These are phyloP conservation scores for Gyrodactylus bullatarudis DNA, from an alignment of 1,140 invertebrate species.

Conservation along the genomic window DNA sequence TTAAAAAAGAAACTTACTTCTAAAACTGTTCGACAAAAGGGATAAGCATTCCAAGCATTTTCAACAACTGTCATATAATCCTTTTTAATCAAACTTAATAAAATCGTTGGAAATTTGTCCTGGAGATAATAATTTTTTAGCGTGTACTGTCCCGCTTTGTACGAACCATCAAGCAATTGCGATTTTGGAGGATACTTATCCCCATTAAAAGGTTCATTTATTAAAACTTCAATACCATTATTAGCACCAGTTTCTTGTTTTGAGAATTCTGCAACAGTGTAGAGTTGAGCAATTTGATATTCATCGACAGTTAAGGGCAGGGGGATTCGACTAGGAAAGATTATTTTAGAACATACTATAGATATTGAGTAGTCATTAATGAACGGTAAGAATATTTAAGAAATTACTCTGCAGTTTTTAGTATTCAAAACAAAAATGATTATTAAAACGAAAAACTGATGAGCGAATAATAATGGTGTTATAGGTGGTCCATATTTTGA, in stretches of 20 bases:
- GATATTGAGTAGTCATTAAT: too few species aligned
- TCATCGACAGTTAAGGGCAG: conserved; percentile 28
- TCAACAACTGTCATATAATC: conserved; percentile 84
- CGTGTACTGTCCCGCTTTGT: conserved; percentile 54
- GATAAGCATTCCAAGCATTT: conserved; percentile 99
- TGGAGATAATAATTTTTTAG: conserved; percentile 98
- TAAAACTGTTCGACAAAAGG: conserved; percentile 85
- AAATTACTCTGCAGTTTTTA: too few species aligned
- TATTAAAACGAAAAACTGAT: too few species aligned
- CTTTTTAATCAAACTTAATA: conserved; percentile 65
- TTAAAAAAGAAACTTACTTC: conserved; percentile 21
- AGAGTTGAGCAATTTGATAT: conserved; percentile 94
- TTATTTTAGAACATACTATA: neutral
- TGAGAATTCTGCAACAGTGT: conserved; percentile 80
- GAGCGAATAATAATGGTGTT: too few species aligned
- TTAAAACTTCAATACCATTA: conserved; percentile 74
- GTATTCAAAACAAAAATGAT: too few species aligned
- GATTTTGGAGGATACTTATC: conserved; percentile 3
- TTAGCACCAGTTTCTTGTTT: conserved; percentile 98
- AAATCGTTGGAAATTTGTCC: conserved; percentile 25
- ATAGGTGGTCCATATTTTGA: too few species aligned
- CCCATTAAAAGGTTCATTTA: conserved; percentile 17
- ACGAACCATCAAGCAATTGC: conserved; percentile 26
- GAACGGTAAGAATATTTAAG: too few species aligned
- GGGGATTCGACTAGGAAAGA: conserved; percentile 21